Conservation (phyloP, 2,888 invertebrate genomes). For the Drymonia ruficornis region DNA sequence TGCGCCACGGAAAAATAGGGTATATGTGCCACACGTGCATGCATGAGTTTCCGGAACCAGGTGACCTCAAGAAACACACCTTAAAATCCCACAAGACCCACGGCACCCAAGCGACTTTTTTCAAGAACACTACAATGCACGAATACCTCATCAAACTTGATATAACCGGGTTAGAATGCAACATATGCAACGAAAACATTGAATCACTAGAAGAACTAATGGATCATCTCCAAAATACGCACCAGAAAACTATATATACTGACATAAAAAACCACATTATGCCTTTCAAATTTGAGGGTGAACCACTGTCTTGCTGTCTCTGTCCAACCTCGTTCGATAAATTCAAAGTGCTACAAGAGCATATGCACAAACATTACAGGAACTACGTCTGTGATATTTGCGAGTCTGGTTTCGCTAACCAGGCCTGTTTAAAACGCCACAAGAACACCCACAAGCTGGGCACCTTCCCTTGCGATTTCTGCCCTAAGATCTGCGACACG, state of each 20-base stretch:
- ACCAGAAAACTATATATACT: conserved; percentile 41
- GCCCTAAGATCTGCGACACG: conserved; percentile 4
- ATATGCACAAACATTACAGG: not conserved
- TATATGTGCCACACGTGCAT: not conserved
- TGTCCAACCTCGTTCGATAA: conserved; percentile 34
- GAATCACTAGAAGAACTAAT: conserved; percentile 43
- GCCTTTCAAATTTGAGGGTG: conserved; percentile 57
- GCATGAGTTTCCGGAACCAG: conserved; percentile 14
- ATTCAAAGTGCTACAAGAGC: not conserved
- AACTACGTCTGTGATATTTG: conserved; percentile 26
- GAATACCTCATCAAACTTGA: conserved; percentile 45
- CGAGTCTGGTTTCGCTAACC: conserved; percentile 34
- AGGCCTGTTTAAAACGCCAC: not conserved
- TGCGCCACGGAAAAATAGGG: not conserved
- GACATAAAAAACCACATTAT: conserved; percentile 56
- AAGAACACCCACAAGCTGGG: not conserved
- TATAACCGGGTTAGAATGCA: conserved; percentile 48
- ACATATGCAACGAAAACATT: conserved; percentile 38
- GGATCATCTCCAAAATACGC: conserved; percentile 44
- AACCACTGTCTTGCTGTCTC: conserved; percentile 48
- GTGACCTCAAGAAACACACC: not conserved
- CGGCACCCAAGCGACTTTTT: conserved; percentile 24
- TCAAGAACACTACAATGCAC: not conserved
- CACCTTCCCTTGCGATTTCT: not conserved
- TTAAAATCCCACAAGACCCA: not conserved